These are phyloP conservation scores for Cynopterus brachyotis DNA, from an alignment of 2,113 vertebrate species.

Conservation along the genomic window DNA sequence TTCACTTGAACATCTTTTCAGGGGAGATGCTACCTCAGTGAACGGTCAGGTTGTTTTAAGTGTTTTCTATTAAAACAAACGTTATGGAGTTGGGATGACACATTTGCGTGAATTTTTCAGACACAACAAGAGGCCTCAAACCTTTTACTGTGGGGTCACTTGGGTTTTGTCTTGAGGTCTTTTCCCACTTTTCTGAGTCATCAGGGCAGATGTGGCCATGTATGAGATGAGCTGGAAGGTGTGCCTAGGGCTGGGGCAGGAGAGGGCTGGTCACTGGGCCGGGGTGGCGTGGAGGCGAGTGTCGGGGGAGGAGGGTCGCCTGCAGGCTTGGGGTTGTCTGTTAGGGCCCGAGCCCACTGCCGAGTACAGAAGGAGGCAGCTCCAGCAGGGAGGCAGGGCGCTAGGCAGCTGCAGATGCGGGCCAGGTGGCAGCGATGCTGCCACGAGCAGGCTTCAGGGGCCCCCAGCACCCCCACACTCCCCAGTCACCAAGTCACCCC, in stretches of 20 bases:
- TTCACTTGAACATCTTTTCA: neutral
- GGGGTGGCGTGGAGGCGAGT: neutral
- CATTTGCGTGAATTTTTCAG: neutral
- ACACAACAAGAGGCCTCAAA: neutral
- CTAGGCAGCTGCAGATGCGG: no score
- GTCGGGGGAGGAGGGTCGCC: neutral
- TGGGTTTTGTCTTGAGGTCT: neutral
- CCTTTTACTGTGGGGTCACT: neutral
- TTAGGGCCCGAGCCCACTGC: neutral
- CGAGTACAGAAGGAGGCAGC: neutral
- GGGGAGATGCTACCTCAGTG: neutral
- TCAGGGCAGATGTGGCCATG: neutral
- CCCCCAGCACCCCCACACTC: neutral
- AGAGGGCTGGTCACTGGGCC: neutral
- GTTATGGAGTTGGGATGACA: neutral
- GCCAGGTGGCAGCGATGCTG: neutral
- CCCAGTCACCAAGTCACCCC: neutral
- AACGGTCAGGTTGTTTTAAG: neutral
- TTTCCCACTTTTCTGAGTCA: neutral
- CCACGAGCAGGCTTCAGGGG: neutral
- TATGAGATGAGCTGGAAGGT: neutral
- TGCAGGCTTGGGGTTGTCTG: neutral
- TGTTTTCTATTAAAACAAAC: neutral
- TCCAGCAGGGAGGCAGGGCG: neutral
- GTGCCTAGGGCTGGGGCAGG: neutral